Percentiles rank a stretch among this genome's conserved stretches.
Conservation (phyloP, 2,113 vertebrate species). For the Syngnathus floridae region DNA sequence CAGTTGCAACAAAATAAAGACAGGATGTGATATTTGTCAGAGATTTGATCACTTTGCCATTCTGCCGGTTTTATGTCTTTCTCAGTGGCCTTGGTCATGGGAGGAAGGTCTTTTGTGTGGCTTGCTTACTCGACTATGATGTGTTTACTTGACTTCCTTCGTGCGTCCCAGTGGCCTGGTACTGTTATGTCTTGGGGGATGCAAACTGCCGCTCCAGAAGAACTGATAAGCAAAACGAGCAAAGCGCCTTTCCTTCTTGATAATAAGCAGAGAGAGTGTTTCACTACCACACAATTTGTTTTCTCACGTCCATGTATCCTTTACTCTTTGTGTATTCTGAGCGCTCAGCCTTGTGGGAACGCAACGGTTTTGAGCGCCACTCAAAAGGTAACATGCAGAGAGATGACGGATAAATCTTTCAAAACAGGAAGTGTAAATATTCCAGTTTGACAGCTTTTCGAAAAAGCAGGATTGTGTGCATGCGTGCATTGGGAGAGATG, state of each 20-base stretch:
- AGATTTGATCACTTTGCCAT: slow-evolving; percentile 44
- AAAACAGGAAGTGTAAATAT: background rate
- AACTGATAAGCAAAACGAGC: slow-evolving; percentile 50
- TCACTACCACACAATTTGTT: slow-evolving; percentile 5
- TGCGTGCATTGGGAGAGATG: slow-evolving; percentile 14
- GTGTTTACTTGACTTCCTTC: slow-evolving; percentile 52
- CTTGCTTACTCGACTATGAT: slow-evolving; percentile 51
- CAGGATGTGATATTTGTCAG: slow-evolving; percentile 41
- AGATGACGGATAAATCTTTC: background rate
- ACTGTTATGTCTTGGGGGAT: slow-evolving; percentile 51
- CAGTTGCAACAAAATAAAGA: slow-evolving; percentile 41
- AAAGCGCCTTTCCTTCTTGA: slow-evolving; percentile 14
- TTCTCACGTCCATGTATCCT: slow-evolving; percentile 3
- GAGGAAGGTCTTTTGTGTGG: slow-evolving; percentile 47
- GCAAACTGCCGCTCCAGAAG: slow-evolving; percentile 35
- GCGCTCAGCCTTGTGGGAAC: background rate
- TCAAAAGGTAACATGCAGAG: background rate
- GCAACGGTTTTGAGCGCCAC: background rate
- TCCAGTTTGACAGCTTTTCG: slow-evolving; percentile 1
- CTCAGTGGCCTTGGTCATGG: slow-evolving; percentile 49
- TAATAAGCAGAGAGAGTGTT: slow-evolving; percentile 22
- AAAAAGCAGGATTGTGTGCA: slow-evolving; percentile 15
- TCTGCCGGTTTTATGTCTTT: slow-evolving; percentile 24
- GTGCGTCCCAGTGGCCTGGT: slow-evolving; percentile 40
- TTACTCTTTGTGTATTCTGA: slow-evolving; percentile 9